phyloP scores from a whole-genome alignment of 2,888 invertebrate genomes.

The Tyria jacobaeae region DNA sequence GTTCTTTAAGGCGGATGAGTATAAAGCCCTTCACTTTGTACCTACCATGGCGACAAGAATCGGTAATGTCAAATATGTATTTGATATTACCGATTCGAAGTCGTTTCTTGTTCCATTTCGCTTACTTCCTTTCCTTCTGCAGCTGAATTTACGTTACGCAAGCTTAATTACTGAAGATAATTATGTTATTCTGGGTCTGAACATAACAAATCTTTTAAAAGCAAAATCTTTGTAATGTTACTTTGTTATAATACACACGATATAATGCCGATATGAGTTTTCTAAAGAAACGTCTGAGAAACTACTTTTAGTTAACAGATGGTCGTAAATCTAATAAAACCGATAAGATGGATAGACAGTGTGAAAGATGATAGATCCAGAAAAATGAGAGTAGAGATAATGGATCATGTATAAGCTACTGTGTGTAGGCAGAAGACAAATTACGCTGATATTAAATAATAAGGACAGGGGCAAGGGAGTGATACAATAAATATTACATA shows the following conservation, averaged over 20 bases:
- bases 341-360: not conserved
- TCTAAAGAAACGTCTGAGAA: not conserved
- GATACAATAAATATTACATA: not conserved
- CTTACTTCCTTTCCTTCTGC: not conserved
- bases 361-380: not conserved
- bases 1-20: too few relatives aligned
- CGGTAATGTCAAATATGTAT: not conserved
- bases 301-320: not conserved
- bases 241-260: slow-evolving; percentile 23
- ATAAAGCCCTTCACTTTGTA: too few relatives aligned
- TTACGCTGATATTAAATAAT: not conserved
- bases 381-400: not conserved
- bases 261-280: slow-evolving; percentile 11
- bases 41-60: not conserved
- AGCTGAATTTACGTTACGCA: not conserved
- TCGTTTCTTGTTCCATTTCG: not conserved
- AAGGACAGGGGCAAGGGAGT: not conserved
- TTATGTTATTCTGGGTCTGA: not conserved
- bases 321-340: not conserved
- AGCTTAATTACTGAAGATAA: not conserved
- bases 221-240: slow-evolving; percentile 9
- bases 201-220: slow-evolving; percentile 3
- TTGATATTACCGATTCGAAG: too few relatives aligned
- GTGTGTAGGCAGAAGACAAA: not conserved
- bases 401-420: not conserved